phyloP scores from a whole-genome alignment of 2,888 invertebrate genomes.

The Encarsia formosa region DNA sequence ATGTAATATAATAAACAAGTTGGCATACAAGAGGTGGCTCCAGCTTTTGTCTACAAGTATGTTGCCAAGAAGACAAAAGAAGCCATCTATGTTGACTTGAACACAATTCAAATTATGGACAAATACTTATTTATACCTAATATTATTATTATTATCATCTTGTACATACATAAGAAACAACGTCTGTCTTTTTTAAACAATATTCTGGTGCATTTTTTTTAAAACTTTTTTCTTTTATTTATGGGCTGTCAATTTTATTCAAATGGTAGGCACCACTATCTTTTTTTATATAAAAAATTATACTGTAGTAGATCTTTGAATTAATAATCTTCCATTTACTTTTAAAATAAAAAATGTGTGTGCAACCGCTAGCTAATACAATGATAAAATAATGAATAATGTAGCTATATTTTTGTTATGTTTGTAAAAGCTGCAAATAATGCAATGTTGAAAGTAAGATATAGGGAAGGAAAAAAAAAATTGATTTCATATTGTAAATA shows the following conservation, averaged over 20 bases:
- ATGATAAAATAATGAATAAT: too few species aligned
- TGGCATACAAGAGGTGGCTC: too few species aligned
- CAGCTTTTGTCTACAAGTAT: too few species aligned
- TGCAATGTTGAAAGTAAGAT: slow-evolving; percentile 2
- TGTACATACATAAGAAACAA: slow-evolving; percentile 25
- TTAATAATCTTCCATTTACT: slow-evolving; percentile 18
- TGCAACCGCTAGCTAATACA: slow-evolving; percentile 20
- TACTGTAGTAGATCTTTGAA: slow-evolving; percentile 17
- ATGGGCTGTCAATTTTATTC: slow-evolving; percentile 13
- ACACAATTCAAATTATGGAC: too few species aligned
- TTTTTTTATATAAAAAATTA: slow-evolving; percentile 10
- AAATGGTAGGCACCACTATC: slow-evolving; percentile 8
- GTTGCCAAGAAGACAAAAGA: too few species aligned
- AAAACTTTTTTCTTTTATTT: slow-evolving; percentile 22
- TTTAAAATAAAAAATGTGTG: slow-evolving; percentile 17
- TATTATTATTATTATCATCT: slow-evolving; percentile 23
- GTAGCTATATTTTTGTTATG: slow-evolving; percentile 29
- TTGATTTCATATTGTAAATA: slow-evolving; percentile 13
- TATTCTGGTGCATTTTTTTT: slow-evolving; percentile 20
- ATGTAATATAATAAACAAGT: too few species aligned
- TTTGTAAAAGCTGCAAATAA: slow-evolving; percentile 24
- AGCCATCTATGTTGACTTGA: too few species aligned
- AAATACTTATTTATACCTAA: slow-evolving; percentile 23
- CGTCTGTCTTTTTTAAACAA: slow-evolving; percentile 25
- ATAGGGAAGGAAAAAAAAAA: too few species aligned